Conservation (phyloP, 2,797 vertebrate species). For the Mormyrus proboscirostris region DNA sequence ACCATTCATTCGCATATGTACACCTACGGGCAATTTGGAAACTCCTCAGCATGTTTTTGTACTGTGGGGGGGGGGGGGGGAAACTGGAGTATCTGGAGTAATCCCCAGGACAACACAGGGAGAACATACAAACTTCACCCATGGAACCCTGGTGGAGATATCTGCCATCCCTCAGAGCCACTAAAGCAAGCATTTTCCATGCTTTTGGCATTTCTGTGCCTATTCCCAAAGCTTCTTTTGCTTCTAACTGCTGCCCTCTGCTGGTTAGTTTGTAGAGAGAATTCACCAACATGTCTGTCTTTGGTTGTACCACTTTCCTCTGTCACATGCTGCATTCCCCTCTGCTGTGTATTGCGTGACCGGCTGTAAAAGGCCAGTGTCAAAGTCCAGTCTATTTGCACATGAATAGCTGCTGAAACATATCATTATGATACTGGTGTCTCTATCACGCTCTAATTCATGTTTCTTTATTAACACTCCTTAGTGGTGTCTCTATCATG, state of each 20-base stretch:
- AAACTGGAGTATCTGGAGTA: not conserved
- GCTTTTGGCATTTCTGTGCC: not conserved
- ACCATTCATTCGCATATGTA: not conserved
- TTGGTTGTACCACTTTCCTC: not conserved
- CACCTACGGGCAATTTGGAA: not conserved
- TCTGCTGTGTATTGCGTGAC: not conserved
- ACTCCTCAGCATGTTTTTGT: not conserved
- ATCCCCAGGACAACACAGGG: not conserved
- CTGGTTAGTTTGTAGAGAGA: not conserved
- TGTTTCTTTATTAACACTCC: not conserved
- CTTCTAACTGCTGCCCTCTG: constrained; percentile 5
- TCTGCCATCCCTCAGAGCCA: not conserved
- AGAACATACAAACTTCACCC: not conserved
- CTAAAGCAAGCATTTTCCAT: not conserved
- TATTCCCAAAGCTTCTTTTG: not conserved
- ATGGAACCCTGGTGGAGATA: not conserved
- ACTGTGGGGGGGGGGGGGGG: not conserved
- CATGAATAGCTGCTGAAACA: not conserved
- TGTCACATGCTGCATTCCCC: not conserved
- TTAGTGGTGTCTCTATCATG: not conserved
- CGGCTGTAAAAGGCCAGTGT: not conserved
- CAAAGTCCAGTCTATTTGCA: not conserved
- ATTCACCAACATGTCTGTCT: not conserved
- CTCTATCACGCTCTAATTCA: not conserved
- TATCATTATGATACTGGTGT: not conserved